A percentile compares a stretch with the other conserved stretches of the same genome.
These are phyloP conservation scores for Oxycera nigricornis DNA, from an alignment of 2,888 invertebrate species.

Conservation along the genomic window DNA sequence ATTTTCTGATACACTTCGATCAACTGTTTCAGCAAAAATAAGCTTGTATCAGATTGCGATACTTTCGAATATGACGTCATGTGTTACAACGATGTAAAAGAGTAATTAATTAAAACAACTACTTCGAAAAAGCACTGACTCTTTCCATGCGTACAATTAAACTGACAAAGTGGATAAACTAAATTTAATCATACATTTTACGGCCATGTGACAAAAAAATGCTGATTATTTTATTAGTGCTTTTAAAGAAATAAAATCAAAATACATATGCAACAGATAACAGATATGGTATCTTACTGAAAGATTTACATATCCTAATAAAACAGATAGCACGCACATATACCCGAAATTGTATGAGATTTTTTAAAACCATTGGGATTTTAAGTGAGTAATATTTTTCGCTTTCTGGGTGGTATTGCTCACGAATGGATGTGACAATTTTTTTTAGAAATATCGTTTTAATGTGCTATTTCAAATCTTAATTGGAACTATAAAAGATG, in stretches of 20 bases:
- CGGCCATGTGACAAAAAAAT: conserved; percentile 12
- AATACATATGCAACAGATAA: neutral
- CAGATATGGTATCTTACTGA: conserved; percentile 9
- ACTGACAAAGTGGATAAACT: conserved; percentile 5
- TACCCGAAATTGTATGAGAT: no score
- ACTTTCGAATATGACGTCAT: no score
- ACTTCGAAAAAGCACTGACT: no score
- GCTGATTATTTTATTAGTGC: neutral
- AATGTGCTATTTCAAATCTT: neutral
- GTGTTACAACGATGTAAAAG: no score
- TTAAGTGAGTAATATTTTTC: conserved; percentile 21
- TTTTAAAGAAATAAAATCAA: conserved; percentile 7
- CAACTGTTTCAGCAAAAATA: no score
- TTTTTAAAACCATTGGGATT: neutral
- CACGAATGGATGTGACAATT: neutral
- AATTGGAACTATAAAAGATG: neutral
- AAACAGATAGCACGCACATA: no score
- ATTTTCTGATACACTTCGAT: no score
- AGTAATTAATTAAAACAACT: no score
- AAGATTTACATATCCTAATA: neutral
- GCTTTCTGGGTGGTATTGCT: conserved; percentile 16
- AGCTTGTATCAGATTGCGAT: no score
- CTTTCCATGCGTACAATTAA: neutral
- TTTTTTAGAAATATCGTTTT: neutral
- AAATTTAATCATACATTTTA: conserved; percentile 9